Evolutionary conservation across 2,888 invertebrate genomes (phyloP).

Genomic region (Erebia palarica): DNA sequence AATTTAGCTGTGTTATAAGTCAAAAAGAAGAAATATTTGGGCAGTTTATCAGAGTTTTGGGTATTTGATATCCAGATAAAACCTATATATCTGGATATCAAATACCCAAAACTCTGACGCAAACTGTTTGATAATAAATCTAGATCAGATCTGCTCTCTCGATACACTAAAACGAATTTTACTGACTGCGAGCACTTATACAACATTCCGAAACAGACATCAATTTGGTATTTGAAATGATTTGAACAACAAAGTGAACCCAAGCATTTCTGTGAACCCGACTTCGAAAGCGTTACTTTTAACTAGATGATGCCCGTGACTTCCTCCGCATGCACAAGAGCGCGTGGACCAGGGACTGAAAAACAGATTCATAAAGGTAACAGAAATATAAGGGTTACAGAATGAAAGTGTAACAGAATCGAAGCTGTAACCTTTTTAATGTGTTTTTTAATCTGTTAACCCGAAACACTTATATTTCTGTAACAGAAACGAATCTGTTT

Average conservation of each 20-base stretch:
- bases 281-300: neutral
- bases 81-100: neutral
- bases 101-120: neutral
- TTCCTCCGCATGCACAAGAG: too few species aligned
- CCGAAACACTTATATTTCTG: too few species aligned
- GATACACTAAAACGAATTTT: conserved; percentile 9
- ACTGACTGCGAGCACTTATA: neutral
- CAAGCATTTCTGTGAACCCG: neutral
- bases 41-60: too few species aligned
- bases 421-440: too few species aligned
- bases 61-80: too few species aligned
- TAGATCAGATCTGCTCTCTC: conserved; percentile 2
- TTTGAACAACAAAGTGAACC: neutral
- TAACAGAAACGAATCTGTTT: too few species aligned
- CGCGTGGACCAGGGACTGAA: too few species aligned
- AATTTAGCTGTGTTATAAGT: neutral
- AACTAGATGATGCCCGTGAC: neutral
- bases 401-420: too few species aligned
- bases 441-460: too few species aligned
- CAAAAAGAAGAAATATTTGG: neutral
- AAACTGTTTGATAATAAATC: conserved; percentile 13
- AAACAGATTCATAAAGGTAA: too few species aligned
- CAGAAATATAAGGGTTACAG: too few species aligned
- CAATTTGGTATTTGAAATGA: neutral
- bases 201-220: neutral